Conservation (phyloP, 2,888 invertebrate genomes). For the Eupithecia inturbata region DNA sequence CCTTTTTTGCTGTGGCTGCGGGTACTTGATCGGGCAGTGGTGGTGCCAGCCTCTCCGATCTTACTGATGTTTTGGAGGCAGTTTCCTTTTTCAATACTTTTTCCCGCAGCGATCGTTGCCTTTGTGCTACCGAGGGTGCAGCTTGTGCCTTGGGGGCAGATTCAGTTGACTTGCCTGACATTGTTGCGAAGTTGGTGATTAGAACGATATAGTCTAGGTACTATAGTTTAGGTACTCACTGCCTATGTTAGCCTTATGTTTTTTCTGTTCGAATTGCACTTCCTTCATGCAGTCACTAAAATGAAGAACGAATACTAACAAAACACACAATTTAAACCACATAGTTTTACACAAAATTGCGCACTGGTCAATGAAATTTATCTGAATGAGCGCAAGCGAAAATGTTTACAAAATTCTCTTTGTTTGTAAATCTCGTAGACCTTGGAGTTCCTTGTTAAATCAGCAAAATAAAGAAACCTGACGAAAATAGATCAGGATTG, state of each 20-base stretch:
- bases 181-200: no score
- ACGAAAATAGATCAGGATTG: background rate
- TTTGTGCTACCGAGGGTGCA: no score
- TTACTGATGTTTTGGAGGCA: no score
- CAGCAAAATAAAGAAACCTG: background rate
- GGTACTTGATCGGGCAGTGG: no score
- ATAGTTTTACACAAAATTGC: conserved; percentile 12
- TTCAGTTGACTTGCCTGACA: no score
- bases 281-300: conserved; percentile 11
- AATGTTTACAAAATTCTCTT: conserved; percentile 24
- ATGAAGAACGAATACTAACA: conserved; percentile 5
- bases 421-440: background rate
- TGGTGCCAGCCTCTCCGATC: no score
- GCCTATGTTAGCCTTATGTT: background rate
- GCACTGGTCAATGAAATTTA: conserved; percentile 8
- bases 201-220: no score
- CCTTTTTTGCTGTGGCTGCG: no score
- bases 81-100: no score
- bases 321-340: conserved; percentile 16
- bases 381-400: background rate
- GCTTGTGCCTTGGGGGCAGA: no score
- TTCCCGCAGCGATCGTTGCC: no score
- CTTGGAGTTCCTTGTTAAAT: background rate
- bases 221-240: background rate
- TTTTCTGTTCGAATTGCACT: background rate